Conservation (phyloP, 2,113 vertebrate genomes). For the Penelope pileata region DNA sequence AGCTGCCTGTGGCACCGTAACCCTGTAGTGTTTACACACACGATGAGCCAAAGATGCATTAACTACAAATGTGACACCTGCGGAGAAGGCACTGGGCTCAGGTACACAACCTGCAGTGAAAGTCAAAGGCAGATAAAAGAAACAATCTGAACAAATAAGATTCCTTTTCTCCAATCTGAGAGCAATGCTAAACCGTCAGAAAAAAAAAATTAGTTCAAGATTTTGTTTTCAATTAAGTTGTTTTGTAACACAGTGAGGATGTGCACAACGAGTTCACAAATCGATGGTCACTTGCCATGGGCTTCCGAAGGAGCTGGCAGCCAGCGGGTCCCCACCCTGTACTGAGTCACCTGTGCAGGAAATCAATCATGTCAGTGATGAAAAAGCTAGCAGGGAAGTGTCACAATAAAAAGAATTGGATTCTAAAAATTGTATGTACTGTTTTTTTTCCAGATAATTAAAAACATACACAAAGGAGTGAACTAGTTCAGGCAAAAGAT, state of each 20-base stretch:
- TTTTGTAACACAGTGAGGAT: neutral
- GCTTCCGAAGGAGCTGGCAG: neutral
- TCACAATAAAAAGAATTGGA: neutral
- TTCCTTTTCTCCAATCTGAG: neutral
- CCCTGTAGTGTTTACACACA: neutral
- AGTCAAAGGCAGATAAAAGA: neutral
- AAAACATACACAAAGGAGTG: neutral
- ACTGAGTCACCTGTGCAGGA: neutral
- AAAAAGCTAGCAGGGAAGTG: neutral
- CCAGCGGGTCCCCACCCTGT: neutral
- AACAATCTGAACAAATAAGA: neutral
- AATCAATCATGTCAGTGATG: neutral
- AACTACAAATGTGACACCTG: neutral
- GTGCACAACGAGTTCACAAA: neutral
- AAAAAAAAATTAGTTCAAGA: neutral
- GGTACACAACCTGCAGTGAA: neutral
- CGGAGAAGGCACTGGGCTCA: neutral
- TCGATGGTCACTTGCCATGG: neutral
- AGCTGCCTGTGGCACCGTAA: fast-evolving
- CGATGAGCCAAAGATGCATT: neutral
- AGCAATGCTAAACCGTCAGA: neutral
- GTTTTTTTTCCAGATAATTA: neutral
- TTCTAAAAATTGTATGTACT: neutral
- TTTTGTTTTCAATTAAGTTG: conserved; percentile 33
- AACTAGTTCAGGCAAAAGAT: neutral